A percentile compares a stretch with the other conserved stretches of the same genome.
Conservation (phyloP, 2,797 vertebrate genomes). For the Mus caroli region DNA sequence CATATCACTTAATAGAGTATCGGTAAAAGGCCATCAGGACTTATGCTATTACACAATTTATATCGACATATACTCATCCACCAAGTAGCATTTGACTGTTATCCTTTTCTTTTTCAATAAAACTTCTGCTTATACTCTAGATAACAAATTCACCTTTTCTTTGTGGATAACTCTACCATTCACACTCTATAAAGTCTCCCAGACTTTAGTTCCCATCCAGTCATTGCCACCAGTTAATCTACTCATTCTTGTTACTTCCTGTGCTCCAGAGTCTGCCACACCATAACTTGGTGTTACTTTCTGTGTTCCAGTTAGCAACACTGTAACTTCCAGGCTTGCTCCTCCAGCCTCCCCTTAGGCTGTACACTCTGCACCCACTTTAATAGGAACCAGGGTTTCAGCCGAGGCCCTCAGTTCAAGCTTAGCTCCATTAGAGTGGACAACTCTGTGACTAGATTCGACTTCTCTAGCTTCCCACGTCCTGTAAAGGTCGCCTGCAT, state of each 20-base stretch:
- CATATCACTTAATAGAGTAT: neutral
- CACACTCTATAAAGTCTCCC: neutral
- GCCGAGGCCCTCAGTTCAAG: neutral
- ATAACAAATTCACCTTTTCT: neutral
- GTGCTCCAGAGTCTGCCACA: no score
- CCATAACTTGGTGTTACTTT: no score
- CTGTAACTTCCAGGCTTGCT: neutral
- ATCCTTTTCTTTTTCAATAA: constrained; percentile 4
- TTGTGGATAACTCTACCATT: neutral
- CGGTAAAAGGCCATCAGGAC: neutral
- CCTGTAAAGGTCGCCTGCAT: neutral
- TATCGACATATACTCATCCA: neutral
- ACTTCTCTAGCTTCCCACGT: neutral
- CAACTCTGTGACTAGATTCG: neutral
- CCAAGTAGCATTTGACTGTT: neutral
- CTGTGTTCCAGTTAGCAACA: neutral
- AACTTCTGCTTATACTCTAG: constrained; percentile 20
- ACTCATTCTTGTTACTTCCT: neutral
- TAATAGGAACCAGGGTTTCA: neutral
- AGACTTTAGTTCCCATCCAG: neutral
- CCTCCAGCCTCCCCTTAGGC: neutral
- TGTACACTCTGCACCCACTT: neutral
- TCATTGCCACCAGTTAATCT: neutral
- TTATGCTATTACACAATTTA: neutral
- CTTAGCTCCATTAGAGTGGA: neutral